These are phyloP conservation scores for Caenorhabditis doughertyi DNA, from an alignment of 2,888 invertebrate species.

Conservation along the genomic window DNA sequence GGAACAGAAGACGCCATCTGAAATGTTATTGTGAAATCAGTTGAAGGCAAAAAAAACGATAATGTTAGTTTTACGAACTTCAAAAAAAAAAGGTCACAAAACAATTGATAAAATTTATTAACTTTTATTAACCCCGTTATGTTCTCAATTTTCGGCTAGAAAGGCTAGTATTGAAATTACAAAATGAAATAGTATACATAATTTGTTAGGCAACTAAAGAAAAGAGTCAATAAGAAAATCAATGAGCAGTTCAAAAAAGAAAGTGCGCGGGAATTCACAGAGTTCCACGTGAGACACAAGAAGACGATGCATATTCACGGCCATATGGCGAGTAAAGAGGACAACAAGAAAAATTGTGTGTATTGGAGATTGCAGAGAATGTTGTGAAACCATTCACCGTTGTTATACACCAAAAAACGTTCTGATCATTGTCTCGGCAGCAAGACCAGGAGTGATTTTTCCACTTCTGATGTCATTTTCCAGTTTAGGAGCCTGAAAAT, in stretches of 20 bases:
- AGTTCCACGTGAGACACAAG: conserved; percentile 33
- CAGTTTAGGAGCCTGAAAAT: conserved; percentile 64
- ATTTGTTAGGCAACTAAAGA: neutral
- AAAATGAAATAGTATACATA: conserved; percentile 16
- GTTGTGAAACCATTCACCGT: neutral
- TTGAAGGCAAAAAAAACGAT: neutral
- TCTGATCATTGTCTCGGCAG: conserved; percentile 74
- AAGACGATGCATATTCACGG: too few relatives aligned
- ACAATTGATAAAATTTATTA: neutral
- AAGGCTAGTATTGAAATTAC: conserved; percentile 29
- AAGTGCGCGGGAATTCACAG: conserved; percentile 38
- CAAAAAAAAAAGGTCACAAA: neutral
- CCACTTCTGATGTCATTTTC: conserved; percentile 68
- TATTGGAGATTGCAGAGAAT: neutral
- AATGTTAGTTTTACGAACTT: conserved; percentile 32
- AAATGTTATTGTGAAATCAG: neutral
- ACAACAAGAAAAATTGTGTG: neutral
- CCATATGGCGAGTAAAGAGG: too few relatives aligned
- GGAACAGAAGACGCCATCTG: conserved; percentile 74
- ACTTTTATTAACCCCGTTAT: conserved; percentile 38
- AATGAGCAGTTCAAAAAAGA: conserved; percentile 1
- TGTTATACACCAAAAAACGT: conserved; percentile 70
- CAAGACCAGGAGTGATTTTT: conserved; percentile 73
- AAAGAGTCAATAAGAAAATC: neutral
- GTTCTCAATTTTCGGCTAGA: conserved; percentile 47